A percentile compares a stretch with the other conserved stretches of the same genome.
Conservation (phyloP, 2,113 vertebrate species). For the Brachionichthys hirsutus region DNA sequence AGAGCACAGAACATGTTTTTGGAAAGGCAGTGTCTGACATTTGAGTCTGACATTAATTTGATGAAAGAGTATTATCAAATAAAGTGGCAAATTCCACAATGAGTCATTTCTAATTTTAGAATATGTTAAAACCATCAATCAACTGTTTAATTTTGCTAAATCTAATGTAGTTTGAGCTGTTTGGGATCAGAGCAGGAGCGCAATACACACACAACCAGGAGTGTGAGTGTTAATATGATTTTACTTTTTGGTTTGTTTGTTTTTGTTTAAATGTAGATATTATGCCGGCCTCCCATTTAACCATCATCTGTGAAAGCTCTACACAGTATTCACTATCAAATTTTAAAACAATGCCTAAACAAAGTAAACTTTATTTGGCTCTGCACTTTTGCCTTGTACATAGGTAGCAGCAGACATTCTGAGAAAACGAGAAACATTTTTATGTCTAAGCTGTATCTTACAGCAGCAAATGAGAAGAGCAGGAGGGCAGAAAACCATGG, state of each 20-base stretch:
- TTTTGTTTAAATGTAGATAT: conserved; percentile 51
- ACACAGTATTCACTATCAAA: conserved; percentile 29
- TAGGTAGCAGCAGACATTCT: conserved; percentile 25
- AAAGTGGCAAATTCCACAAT: no score
- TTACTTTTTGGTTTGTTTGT: conserved; percentile 49
- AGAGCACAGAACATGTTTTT: no score
- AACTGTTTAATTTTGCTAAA: no score
- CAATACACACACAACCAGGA: conserved; percentile 33
- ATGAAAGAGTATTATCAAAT: no score
- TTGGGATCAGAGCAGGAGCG: conserved; percentile 20
- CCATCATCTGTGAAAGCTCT: conserved; percentile 25
- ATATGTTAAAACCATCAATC: no score
- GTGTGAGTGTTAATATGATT: conserved; percentile 28
- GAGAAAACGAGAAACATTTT: conserved; percentile 42
- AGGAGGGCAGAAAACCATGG: conserved; percentile 38
- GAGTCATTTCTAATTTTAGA: no score
- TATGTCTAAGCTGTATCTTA: conserved; percentile 40
- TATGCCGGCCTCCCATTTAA: conserved; percentile 54
- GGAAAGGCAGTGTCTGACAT: no score
- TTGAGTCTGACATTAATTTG: no score
- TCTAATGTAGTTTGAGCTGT: no score
- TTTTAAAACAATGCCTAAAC: conserved; percentile 64
- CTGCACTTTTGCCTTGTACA: conserved; percentile 9
- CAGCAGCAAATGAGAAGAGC: conserved; percentile 52
- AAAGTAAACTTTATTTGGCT: conserved; percentile 25